Base-by-base conservation (phyloP, 1,140 invertebrate genomes). In the Drosophila pseudoobscura region DNA sequence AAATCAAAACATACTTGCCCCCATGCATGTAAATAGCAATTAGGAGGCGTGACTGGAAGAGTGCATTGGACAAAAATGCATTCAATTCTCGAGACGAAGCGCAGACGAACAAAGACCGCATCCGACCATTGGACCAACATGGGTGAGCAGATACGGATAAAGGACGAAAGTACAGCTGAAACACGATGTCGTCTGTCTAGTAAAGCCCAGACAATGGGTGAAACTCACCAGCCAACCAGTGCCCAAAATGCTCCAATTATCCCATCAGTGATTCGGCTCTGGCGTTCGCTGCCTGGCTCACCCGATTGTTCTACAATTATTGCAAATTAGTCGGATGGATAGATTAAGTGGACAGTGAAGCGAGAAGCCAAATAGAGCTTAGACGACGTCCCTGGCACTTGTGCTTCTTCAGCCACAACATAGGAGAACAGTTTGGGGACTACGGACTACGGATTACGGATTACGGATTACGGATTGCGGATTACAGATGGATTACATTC, bases 241-340 rank as follows among this genome's bases (percentile, higher is more conserved):
- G 69, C 64, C 60, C 55, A 52, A 51, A 54, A 60, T 39, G 41
- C 70, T 62, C 3, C 46, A 54, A 73, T 74, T 75, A 65, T 72
- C 31, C 17, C 17, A 57, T 64, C 45, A 49, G 35, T 39, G 11
- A 49, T 58, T 57, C 20, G 64, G 51, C 41, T 6, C 41, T 46
- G 13, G 26, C 15, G 17, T 45, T 15, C 45, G n/a, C 15, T 35
- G 47, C n/a, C 6, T 20, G 1, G n/a, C 43, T 24, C 56, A 49
- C 35, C 26, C 29, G 35, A 65, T 51, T 52, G 68, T 58, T 53
- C 35, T 43, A 60, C 44, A 75, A 75, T 75, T 65, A 75, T 74
- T 74, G 72, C 43, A 65, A 74, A 72, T 73, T 72, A 49, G 51
- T n/a, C 22, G 15, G 41, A 35, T 47, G 47, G 52, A 11, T 41